These are phyloP conservation scores for Galbula dea DNA, from an alignment of 2,113 vertebrate species.

Conservation along the genomic window DNA sequence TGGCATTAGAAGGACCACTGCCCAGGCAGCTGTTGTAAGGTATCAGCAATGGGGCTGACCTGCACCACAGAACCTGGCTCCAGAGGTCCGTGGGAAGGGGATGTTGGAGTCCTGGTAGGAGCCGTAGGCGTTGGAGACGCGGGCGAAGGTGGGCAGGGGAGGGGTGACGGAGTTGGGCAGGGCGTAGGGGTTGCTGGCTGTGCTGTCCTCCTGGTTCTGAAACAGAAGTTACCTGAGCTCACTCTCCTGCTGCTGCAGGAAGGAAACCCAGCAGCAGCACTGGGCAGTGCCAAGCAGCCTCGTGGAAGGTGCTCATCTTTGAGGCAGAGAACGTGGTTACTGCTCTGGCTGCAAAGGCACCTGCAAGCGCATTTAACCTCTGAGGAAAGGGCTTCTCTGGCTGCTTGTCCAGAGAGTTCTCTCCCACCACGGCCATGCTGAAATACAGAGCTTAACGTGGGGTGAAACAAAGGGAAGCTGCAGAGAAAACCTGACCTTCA, in stretches of 20 bases:
- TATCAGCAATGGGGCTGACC: conserved; percentile 63
- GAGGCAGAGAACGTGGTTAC: background rate
- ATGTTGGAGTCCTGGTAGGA: conserved; percentile 99
- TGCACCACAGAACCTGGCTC: conserved; percentile 97
- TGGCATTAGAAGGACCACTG: background rate
- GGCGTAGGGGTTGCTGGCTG: conserved; percentile 82
- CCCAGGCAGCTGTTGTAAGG: fast-evolving
- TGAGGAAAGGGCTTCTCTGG: background rate
- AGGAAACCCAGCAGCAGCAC: background rate
- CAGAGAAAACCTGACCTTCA: background rate
- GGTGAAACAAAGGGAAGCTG: background rate
- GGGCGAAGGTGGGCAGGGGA: conserved; percentile 87
- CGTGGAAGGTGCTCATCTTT: background rate
- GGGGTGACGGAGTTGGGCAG: conserved; percentile 87
- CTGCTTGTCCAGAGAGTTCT: background rate
- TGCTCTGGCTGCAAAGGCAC: background rate
- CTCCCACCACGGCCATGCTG: background rate
- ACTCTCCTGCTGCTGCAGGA: background rate
- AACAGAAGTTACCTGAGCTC: conserved; percentile 24
- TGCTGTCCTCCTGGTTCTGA: conserved; percentile 90
- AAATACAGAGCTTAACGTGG: background rate
- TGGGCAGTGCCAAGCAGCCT: background rate
- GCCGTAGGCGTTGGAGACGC: conserved; percentile 92
- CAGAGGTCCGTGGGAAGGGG: conserved; percentile 94
- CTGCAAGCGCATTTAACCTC: background rate